Evolutionary conservation across 1,140 invertebrate species (phyloP).

Genomic region (Zophobas morio): DNA sequence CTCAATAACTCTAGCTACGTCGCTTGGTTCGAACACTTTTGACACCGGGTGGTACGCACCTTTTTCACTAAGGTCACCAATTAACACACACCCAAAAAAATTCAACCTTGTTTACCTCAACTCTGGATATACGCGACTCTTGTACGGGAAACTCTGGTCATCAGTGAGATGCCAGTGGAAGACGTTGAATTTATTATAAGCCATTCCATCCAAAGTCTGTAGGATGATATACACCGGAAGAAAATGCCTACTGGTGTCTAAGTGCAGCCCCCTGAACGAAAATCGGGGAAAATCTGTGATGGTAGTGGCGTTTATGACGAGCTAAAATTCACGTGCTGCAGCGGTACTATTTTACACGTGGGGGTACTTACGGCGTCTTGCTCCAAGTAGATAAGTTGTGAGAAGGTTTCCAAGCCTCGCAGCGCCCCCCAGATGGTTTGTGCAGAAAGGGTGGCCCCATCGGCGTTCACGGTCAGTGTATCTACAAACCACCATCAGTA

Average conservation of each 20-base stretch:
- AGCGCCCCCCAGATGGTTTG: slow-evolving; percentile 83
- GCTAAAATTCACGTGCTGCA: slow-evolving; percentile 61
- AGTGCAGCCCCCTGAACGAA: slow-evolving; percentile 81
- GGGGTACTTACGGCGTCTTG: slow-evolving; percentile 68
- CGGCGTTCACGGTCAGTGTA: slow-evolving; percentile 62
- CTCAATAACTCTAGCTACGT: slow-evolving; percentile 80
- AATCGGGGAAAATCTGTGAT: slow-evolving; percentile 83
- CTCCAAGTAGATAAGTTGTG: slow-evolving; percentile 75
- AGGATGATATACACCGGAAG: slow-evolving; percentile 77
- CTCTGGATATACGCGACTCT: slow-evolving; percentile 82
- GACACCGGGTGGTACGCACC: slow-evolving; percentile 80
- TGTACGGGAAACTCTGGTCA: slow-evolving; percentile 92
- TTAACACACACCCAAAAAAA: neutral
- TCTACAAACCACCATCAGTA: slow-evolving; percentile 59
- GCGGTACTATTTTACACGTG: neutral
- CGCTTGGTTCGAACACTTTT: slow-evolving; percentile 79
- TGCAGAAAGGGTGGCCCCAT: slow-evolving; percentile 57
- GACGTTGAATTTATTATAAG: slow-evolving; percentile 92
- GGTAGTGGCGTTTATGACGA: slow-evolving; percentile 70
- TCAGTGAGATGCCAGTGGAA: slow-evolving; percentile 97
- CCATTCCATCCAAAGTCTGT: slow-evolving; percentile 84
- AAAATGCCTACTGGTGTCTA: slow-evolving; percentile 91
- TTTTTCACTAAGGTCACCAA: slow-evolving; percentile 69
- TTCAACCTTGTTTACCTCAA: slow-evolving; percentile 71
- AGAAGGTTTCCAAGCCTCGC: slow-evolving; percentile 85